Evolutionary conservation across 2,797 vertebrate species (phyloP), one percentile per base, ranked within the genome.

Genomic region (Rhinella marina): DNA sequence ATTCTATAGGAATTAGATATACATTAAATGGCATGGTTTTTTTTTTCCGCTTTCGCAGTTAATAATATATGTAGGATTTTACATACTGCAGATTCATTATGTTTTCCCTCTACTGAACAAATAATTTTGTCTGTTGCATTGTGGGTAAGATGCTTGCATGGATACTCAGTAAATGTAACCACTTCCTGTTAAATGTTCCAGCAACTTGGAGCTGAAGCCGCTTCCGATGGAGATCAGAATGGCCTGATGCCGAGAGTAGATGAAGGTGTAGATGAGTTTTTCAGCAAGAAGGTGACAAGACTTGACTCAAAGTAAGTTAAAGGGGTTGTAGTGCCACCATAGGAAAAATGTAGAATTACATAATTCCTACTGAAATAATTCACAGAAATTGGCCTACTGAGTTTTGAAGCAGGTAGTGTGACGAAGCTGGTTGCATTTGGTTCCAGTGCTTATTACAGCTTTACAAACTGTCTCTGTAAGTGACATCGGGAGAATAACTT

Each of bases 201-300:
- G 92, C 94, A 97, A 95, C 94, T 97, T 78, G 95, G 90, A 90
- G 94, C 93, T 77, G 90, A 94, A 88, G 91, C 93, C 14, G 93
- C 96, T 85, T 96, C 96, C 72, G 98, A 99, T 19, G 97, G 97
- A 17, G 98, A 98, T 85, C 97, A 98, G 93, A 99, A 99, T 1
- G 97, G 98, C 85, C 97, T 99, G 54, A 97, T 97, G 96, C 97
- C 97, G 88, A 96, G 98, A 91, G 97, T 99, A 86, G 98, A 99
- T 90, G 98, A 99, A 93, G 98, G 98, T 0, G 97, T 99, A 21
- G 98, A 99, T 88, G 98, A 99, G 92, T 99, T 99, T 93, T 99
- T 99, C 92, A 97, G 97, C 32, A 99, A 97, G 93, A 99, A 97
- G 92, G 97, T 99, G 91, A 98, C 97, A 89, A 98, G 95, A 94